Evolutionary conservation across 2,113 vertebrate genomes (phyloP), one percentile per base, ranked within the genome.

Genomic region (Gnathonemus longibarbis): DNA sequence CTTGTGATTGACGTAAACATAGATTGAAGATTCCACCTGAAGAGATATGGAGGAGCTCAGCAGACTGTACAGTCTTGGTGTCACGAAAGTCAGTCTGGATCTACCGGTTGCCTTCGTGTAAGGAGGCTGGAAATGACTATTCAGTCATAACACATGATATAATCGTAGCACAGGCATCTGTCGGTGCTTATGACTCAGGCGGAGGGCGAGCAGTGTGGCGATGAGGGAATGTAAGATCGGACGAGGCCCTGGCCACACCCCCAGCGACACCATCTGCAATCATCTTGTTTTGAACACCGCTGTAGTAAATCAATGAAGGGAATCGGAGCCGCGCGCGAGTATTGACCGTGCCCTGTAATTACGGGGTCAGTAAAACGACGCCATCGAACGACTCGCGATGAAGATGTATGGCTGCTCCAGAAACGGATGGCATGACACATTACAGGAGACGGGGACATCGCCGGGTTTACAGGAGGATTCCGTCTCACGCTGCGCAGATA

Each of bases 261-360:
- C 35, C 7, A 77, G 31, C 35, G 5, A 17, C 35, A 77, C 74
- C 31, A 42, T 17, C 74, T 80, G 35, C 31, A 42, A 42, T 27
- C 45, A 1, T 49, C 45, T 48, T 84, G 42, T n/a, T 46, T 15
- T 77, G 62, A 89, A 46, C 70, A 39, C 2, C 35, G 27, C 45
- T 19, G 88, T 83, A 10, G 39, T 89, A 80, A 89, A 89, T 80
- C 48, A 49, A 89, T 89, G 53, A 35, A 27, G 80, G 56, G 24
- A 85, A 45, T 24, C 53, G 0, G 11, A 17, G 52, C 42, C n/a
- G 39, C 17, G 48, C 8, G 45, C 19, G 7, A 7, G 39, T 89
- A 84, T 84, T 85, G 83, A 85, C 53, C 31, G 53, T 48, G 31
- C 19, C 11, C 35, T 89, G 80, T 62, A 85, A 89, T 89, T 89